phyloP scores from a whole-genome alignment of 2,113 vertebrate genomes.

The Mobula hypostoma region DNA sequence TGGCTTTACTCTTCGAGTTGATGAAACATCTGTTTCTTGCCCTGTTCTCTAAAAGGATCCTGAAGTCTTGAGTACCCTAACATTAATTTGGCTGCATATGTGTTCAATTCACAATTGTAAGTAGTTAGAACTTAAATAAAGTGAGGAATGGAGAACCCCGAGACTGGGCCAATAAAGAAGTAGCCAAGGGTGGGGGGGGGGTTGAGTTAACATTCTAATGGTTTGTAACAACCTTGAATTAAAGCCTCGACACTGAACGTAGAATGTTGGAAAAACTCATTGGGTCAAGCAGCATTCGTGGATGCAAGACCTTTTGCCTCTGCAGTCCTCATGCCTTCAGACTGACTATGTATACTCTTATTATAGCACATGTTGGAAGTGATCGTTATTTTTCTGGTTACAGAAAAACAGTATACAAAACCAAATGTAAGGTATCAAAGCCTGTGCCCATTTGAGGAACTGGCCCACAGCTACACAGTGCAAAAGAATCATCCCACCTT shows the following conservation, averaged over 20 bases:
- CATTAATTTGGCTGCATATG: neutral
- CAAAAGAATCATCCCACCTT: neutral
- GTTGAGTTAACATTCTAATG: neutral
- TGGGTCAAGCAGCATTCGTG: no score
- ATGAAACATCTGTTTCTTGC: neutral
- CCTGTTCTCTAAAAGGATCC: neutral
- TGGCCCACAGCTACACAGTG: neutral
- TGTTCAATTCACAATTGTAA: neutral
- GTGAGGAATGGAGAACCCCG: neutral
- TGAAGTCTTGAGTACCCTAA: neutral
- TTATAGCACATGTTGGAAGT: neutral
- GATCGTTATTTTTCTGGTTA: neutral
- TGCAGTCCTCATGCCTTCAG: neutral
- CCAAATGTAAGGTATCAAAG: neutral
- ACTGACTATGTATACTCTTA: neutral
- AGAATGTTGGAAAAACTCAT: no score
- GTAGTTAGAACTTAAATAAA: neutral
- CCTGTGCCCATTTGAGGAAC: neutral
- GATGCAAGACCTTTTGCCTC: no score
- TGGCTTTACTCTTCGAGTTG: neutral
- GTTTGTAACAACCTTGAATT: neutral
- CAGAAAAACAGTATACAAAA: neutral
- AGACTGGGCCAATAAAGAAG: neutral
- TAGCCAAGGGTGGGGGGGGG: neutral
- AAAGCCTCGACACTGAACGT: neutral